These are phyloP conservation scores for Panopea generosa DNA, from an alignment of 2,888 invertebrate genomes.

Conservation along the genomic window DNA sequence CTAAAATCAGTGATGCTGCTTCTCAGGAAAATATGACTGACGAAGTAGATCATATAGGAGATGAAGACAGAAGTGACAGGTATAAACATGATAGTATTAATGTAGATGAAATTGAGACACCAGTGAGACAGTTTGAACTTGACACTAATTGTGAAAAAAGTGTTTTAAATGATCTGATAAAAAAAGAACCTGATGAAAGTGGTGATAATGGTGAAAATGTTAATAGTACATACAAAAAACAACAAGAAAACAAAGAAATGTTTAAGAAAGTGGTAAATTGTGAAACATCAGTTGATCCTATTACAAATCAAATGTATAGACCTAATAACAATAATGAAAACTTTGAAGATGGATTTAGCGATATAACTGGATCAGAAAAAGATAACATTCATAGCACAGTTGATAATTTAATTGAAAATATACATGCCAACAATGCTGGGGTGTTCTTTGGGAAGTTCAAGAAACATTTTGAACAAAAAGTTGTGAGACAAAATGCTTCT, in stretches of 20 bases:
- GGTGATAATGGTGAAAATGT: constrained; percentile 1
- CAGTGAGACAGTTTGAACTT: not conserved
- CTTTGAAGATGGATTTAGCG: too few relatives aligned
- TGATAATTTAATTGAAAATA: not conserved
- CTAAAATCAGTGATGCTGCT: not conserved
- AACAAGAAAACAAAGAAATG: too few relatives aligned
- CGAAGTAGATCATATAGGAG: too few relatives aligned
- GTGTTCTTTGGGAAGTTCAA: constrained; percentile 39
- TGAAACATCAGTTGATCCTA: too few relatives aligned
- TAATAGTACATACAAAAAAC: not conserved
- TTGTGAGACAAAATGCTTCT: too few relatives aligned
- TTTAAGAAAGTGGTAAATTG: too few relatives aligned
- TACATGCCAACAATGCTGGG: not conserved
- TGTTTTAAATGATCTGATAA: not conserved
- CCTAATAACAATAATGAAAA: constrained; percentile 2
- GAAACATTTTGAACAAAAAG: constrained; percentile 31
- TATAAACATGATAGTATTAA: too few relatives aligned
- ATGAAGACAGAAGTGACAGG: too few relatives aligned
- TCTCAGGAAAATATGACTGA: not conserved
- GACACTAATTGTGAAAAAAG: constrained; percentile 9
- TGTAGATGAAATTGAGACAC: not conserved
- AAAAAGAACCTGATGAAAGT: constrained; percentile 17
- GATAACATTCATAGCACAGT: constrained; percentile 9
- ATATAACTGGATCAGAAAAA: not conserved
- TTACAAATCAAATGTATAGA: too few relatives aligned